These are phyloP conservation scores for Cheilosia soror DNA, from an alignment of 2,888 invertebrate species.

Conservation along the genomic window DNA sequence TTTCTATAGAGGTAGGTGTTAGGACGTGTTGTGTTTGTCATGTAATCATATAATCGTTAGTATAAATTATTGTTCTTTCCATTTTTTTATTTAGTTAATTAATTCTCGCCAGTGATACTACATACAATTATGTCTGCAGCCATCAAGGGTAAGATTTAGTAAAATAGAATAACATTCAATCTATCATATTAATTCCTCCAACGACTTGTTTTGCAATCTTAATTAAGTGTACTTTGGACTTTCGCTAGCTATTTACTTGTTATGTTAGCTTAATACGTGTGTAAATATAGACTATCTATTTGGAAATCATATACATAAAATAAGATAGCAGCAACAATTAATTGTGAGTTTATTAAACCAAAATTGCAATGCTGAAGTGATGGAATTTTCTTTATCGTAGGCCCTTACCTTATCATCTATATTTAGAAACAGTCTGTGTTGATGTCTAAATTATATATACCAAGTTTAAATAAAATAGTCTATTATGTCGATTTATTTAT, in stretches of 20 bases:
- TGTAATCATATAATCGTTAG: neutral
- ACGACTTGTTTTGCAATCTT: conserved; percentile 16
- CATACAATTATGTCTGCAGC: conserved; percentile 79
- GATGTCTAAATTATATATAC: conserved; percentile 4
- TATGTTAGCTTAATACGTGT: conserved; percentile 5
- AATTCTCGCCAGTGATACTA: conserved; percentile 26
- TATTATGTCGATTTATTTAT: neutral
- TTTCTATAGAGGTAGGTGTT: conserved; percentile 25
- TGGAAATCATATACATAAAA: neutral
- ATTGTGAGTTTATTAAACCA: neutral
- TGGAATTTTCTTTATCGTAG: neutral
- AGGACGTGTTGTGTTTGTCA: conserved; percentile 15
- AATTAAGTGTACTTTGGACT: conserved; percentile 77
- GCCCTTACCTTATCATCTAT: neutral
- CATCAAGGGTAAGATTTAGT: conserved; percentile 79
- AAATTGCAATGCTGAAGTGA: conserved; percentile 1
- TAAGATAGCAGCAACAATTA: neutral
- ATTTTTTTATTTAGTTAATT: conserved; percentile 27
- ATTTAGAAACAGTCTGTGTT: neutral
- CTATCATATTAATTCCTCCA: neutral
- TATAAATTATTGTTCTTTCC: conserved; percentile 3
- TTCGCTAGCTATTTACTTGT: conserved; percentile 6
- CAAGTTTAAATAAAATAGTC: conserved; percentile 11
- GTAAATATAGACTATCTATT: conserved; percentile 31
- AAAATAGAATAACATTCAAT: neutral